Conservation (phyloP, 1,140 invertebrate species). For the Macrotrachela quadricornifera region DNA sequence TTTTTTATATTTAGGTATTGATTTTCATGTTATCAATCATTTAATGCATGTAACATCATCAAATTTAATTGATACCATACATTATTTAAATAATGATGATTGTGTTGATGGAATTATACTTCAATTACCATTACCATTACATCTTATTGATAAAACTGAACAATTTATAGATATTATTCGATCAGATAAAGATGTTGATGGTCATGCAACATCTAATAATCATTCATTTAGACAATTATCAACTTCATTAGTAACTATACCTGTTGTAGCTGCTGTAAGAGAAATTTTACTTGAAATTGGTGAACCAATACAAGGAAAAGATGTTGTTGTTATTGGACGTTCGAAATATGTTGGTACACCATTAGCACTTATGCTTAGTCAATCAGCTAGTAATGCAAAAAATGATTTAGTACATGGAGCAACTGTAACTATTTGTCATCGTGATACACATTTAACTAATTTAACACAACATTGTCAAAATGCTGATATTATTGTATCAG, state of each 20-base stretch:
- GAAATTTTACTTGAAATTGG: conserved; percentile 77
- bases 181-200: conserved; percentile 78
- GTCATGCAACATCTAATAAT: conserved; percentile 54
- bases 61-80: no score
- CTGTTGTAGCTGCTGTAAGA: conserved; percentile 73
- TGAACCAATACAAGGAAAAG: conserved; percentile 55
- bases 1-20: no score
- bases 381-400: no score
- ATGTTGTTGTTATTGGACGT: conserved; percentile 75
- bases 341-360: conserved; percentile 95
- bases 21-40: no score
- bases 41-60: no score
- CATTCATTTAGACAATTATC: conserved; percentile 29
- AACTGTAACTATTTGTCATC: conserved; percentile 88
- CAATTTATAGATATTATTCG: conserved; percentile 61
- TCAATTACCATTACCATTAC: conserved; percentile 64
- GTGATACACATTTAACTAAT: conserved; percentile 31
- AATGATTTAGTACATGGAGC: conserved; percentile 37
- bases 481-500: conserved; percentile 89
- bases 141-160: conserved; percentile 57
- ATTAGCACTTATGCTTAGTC: conserved; percentile 34
- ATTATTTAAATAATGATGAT: conserved; percentile 52
- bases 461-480: conserved; percentile 40
- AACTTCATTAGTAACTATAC: background rate
- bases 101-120: conserved; percentile 82